phyloP scores from a whole-genome alignment of 1,140 invertebrate genomes.

The Gyrodactylus bullatarudis region DNA sequence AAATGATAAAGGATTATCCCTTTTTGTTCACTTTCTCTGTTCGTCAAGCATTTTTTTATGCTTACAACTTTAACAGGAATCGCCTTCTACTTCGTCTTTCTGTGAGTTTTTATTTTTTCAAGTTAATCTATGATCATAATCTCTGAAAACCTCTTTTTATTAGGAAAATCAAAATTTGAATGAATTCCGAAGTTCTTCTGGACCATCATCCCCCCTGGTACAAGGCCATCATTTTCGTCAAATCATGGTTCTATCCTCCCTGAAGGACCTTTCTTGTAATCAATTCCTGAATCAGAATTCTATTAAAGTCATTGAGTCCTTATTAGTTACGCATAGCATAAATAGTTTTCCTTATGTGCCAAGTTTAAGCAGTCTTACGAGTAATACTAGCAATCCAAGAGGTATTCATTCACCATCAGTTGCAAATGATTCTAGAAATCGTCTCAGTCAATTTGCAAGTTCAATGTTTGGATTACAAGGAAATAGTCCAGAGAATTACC shows the following conservation, averaged over 20 bases:
- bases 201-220: background rate
- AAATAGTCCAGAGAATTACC: background rate
- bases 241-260: background rate
- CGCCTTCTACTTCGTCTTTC: slow-evolving; percentile 56
- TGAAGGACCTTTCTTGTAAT: background rate
- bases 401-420: too few relatives aligned
- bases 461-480: background rate
- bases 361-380: too few relatives aligned
- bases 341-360: background rate
- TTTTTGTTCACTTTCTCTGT: slow-evolving; percentile 88
- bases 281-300: background rate
- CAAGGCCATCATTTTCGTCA: background rate
- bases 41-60: slow-evolving; percentile 64
- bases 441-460: background rate
- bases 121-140: too few relatives aligned
- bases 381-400: too few relatives aligned
- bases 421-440: too few relatives aligned
- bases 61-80: slow-evolving; percentile 59
- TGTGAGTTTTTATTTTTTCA: slow-evolving; percentile 52
- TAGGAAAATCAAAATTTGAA: slow-evolving; percentile 34
- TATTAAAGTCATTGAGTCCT: background rate
- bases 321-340: background rate
- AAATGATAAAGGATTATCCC: slow-evolving; percentile 57
- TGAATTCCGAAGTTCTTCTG: background rate
- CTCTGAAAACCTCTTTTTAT: too few relatives aligned